Evolutionary conservation across 1,140 invertebrate species (phyloP).

Genomic region (Hyphantria cunea): DNA sequence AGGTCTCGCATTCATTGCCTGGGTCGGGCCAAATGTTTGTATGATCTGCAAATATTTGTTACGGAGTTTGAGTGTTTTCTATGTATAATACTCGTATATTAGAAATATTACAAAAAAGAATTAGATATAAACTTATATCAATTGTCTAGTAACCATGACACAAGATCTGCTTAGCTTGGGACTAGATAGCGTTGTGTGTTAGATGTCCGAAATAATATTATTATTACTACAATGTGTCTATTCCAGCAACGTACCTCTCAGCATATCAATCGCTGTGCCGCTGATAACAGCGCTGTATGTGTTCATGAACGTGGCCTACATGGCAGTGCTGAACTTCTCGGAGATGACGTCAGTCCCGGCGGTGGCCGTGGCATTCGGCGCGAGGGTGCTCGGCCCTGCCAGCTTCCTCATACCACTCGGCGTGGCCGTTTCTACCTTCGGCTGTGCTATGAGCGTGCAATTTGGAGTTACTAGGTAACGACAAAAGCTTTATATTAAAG

Average conservation of each 20-base stretch:
- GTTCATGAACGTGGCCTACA: slow-evolving; percentile 95
- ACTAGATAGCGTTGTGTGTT: no score
- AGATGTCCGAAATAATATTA: no score
- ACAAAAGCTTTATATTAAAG: neutral
- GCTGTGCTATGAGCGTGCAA: slow-evolving; percentile 88
- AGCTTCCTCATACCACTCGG: slow-evolving; percentile 87
- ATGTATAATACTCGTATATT: no score
- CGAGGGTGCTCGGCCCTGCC: slow-evolving; percentile 83
- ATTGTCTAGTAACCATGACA: no score
- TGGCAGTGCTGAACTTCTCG: slow-evolving; percentile 90
- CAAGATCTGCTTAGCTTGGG: no score
- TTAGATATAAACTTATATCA: no score
- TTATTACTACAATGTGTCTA: neutral
- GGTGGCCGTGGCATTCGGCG: slow-evolving; percentile 91
- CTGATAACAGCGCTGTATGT: slow-evolving; percentile 94
- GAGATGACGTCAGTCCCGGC: slow-evolving; percentile 92
- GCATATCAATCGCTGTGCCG: slow-evolving; percentile 95
- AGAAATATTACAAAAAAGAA: no score
- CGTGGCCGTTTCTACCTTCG: slow-evolving; percentile 89
- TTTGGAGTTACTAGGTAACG: slow-evolving; percentile 87
- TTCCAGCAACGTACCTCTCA: slow-evolving; percentile 88
- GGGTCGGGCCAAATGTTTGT: no score
- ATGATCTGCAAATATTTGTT: no score
- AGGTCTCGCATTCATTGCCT: no score
- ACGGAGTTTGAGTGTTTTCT: no score